phyloP scores from a whole-genome alignment of 2,888 invertebrate genomes.

The Phlogophora meticulosa region DNA sequence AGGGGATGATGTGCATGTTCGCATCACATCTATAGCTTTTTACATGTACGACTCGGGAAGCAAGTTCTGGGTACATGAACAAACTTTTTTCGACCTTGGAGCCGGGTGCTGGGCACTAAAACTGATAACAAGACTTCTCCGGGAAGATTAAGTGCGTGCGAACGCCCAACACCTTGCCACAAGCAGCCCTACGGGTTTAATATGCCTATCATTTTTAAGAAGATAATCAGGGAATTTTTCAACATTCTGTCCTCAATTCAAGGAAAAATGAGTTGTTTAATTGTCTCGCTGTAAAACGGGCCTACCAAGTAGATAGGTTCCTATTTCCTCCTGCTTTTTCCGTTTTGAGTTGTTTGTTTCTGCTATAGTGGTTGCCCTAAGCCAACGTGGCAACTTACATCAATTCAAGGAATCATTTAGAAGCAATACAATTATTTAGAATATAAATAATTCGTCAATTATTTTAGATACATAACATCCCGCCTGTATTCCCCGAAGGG shows the following conservation, averaged over 20 bases:
- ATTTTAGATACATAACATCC: too few relatives aligned
- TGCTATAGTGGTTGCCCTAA: slow-evolving; percentile 41
- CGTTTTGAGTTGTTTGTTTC: slow-evolving; percentile 38
- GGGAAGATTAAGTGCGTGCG: too few relatives aligned
- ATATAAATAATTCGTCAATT: neutral
- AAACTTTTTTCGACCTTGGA: too few relatives aligned
- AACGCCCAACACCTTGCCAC: too few relatives aligned
- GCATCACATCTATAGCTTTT: too few relatives aligned
- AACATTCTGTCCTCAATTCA: slow-evolving; percentile 20
- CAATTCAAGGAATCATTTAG: slow-evolving; percentile 13
- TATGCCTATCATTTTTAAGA: neutral
- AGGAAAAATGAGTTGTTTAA: neutral
- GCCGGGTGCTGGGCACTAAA: too few relatives aligned
- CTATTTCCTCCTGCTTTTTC: slow-evolving; percentile 30
- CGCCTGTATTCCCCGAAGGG: too few relatives aligned
- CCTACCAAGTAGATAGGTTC: slow-evolving; percentile 5
- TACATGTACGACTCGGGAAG: too few relatives aligned
- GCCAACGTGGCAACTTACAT: slow-evolving; percentile 8
- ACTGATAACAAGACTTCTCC: too few relatives aligned
- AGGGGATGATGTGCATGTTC: too few relatives aligned
- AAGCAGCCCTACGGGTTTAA: too few relatives aligned
- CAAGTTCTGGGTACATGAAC: too few relatives aligned
- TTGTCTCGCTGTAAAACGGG: neutral
- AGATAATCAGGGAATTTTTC: neutral
- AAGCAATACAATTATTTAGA: neutral